A percentile compares a stretch with the other conserved stretches of the same genome.
Evolutionary conservation across 1,140 invertebrate genomes (phyloP).

Genomic region (Copidosoma floridanum): DNA sequence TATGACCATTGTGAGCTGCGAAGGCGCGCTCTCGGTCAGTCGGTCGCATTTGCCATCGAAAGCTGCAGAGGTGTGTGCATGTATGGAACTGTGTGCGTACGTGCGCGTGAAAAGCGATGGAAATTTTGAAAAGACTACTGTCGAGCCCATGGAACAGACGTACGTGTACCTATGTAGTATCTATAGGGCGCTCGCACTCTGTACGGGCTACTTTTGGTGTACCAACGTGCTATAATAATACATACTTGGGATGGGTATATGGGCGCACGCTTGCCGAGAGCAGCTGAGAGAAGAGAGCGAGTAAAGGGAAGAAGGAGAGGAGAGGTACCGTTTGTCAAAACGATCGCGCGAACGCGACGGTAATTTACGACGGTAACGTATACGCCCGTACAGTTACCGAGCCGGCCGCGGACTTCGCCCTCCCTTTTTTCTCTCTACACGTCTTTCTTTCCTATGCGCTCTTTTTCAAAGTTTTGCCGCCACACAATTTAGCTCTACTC

Average conservation of each 20-base stretch:
- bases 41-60: too few relatives aligned
- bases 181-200: not conserved
- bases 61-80: too few relatives aligned
- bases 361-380: constrained; percentile 48
- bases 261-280: not conserved
- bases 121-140: not conserved
- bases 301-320: constrained; percentile 11
- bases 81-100: too few relatives aligned
- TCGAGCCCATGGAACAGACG: not conserved
- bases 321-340: constrained; percentile 53
- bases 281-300: not conserved
- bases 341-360: constrained; percentile 45
- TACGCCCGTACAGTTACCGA: constrained; percentile 40
- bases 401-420: too few relatives aligned
- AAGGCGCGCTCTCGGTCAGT: not conserved
- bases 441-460: too few relatives aligned
- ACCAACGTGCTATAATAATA: too few relatives aligned
- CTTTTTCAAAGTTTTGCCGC: too few relatives aligned
- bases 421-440: too few relatives aligned
- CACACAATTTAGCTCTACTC: too few relatives aligned
- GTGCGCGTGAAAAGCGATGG: not conserved
- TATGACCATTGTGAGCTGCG: not conserved
- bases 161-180: not conserved
- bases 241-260: too few relatives aligned
- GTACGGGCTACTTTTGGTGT: too few relatives aligned